A percentile compares a stretch with the other conserved stretches of the same genome.
Conservation (phyloP, 2,888 invertebrate genomes). For the Strigamia transsilvanica region DNA sequence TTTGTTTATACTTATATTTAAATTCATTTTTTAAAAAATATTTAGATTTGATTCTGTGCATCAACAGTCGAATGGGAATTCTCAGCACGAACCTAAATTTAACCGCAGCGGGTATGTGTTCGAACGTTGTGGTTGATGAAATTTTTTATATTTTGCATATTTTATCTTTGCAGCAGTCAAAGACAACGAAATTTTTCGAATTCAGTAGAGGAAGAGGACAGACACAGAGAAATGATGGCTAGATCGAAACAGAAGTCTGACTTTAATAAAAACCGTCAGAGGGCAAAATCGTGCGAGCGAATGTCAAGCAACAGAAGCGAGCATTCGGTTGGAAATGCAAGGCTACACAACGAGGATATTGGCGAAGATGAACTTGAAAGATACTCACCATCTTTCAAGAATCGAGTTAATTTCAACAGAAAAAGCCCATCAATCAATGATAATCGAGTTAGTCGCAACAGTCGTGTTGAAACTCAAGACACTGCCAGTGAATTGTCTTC, state of each 20-base stretch:
- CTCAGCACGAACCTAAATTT: background rate
- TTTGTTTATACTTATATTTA: too few relatives aligned
- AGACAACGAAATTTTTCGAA: background rate
- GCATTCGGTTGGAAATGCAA: background rate
- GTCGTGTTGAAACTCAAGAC: too few relatives aligned
- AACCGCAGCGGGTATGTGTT: background rate
- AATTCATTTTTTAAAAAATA: too few relatives aligned
- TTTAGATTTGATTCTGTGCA: too few relatives aligned
- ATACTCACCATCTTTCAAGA: too few relatives aligned
- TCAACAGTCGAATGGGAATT: background rate
- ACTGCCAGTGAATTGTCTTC: too few relatives aligned
- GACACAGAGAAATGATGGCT: background rate
- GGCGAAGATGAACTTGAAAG: background rate
- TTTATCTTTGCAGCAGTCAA: background rate
- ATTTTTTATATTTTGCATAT: too few relatives aligned
- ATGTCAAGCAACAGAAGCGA: background rate
- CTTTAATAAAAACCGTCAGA: background rate
- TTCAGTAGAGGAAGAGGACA: background rate
- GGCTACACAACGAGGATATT: background rate
- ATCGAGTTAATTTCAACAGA: too few relatives aligned
- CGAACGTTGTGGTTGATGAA: too few relatives aligned
- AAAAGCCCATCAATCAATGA: too few relatives aligned
- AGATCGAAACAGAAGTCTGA: background rate
- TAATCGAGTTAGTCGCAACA: too few relatives aligned
- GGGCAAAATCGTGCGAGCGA: background rate